These are phyloP conservation scores for Xylota segnis DNA, from an alignment of 2,888 invertebrate species.

Conservation along the genomic window DNA sequence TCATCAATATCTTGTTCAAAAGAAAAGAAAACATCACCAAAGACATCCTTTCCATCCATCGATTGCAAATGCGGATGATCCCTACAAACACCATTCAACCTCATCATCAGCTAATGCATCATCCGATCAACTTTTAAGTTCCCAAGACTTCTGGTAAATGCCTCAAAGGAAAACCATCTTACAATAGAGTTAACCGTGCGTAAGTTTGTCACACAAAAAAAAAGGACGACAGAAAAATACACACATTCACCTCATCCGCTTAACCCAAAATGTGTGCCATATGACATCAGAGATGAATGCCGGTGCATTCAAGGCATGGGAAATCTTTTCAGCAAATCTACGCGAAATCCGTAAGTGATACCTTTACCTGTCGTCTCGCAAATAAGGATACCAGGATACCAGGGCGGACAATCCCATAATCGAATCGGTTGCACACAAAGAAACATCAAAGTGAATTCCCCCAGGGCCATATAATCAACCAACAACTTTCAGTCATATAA, in stretches of 20 bases:
- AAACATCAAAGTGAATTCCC: constrained; percentile 67
- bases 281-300: constrained; percentile 50
- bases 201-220: constrained; percentile 80
- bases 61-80: constrained; percentile 74
- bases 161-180: not conserved
- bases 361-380: constrained; percentile 49
- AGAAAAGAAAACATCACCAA: constrained; percentile 48
- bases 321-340: constrained; percentile 49
- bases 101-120: constrained; percentile 72
- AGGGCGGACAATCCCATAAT: constrained; percentile 40
- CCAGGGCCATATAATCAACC: constrained; percentile 36
- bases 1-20: constrained; percentile 35
- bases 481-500: constrained; percentile 1
- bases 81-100: constrained; percentile 67
- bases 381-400: no score
- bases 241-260: constrained; percentile 75
- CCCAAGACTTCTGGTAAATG: constrained; percentile 8
- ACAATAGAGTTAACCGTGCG: constrained; percentile 83
- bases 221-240: constrained; percentile 44
- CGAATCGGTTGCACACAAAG: constrained; percentile 45
- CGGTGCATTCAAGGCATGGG: constrained; percentile 60
- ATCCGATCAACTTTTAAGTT: constrained; percentile 70
- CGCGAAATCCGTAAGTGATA: constrained; percentile 60
- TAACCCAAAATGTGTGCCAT: constrained; percentile 57
- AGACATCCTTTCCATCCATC: constrained; percentile 25